These are phyloP conservation scores for Petrophora chlorosata DNA, from an alignment of 2,888 invertebrate species.

Conservation along the genomic window DNA sequence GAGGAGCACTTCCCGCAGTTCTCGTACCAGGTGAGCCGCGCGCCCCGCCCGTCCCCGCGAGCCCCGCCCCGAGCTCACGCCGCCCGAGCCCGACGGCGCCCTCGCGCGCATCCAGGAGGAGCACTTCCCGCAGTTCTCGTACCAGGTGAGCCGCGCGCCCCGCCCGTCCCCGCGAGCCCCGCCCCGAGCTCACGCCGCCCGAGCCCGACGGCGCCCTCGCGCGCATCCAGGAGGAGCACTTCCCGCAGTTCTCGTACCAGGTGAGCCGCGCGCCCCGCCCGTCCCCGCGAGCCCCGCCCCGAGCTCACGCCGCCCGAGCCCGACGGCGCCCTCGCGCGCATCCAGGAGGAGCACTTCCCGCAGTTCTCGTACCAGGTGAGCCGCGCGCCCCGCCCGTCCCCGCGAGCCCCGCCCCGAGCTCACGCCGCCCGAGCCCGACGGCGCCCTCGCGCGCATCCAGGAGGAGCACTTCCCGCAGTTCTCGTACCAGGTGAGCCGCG, in stretches of 20 bases:
- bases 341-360: constrained; percentile 89
- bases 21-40: constrained; percentile 86
- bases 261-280: constrained; percentile 25
- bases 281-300: constrained; percentile 86
- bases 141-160: constrained; percentile 72
- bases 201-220: constrained; percentile 85
- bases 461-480: constrained; percentile 93
- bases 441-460: constrained; percentile 85
- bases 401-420: constrained; percentile 91
- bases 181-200: constrained; percentile 97
- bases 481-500: constrained; percentile 86
- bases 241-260: constrained; percentile 94
- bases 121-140: constrained; percentile 93
- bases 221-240: constrained; percentile 88
- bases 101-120: constrained; percentile 88
- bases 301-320: constrained; percentile 97
- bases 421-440: constrained; percentile 93
- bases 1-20: constrained; percentile 93
- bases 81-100: constrained; percentile 88
- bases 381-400: not conserved
- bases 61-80: constrained; percentile 96
- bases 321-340: constrained; percentile 82
- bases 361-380: constrained; percentile 91
- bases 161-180: not conserved
- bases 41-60: not conserved